Base-by-base conservation (phyloP, 2,888 invertebrate genomes). In the Epinotia brunnichana region DNA sequence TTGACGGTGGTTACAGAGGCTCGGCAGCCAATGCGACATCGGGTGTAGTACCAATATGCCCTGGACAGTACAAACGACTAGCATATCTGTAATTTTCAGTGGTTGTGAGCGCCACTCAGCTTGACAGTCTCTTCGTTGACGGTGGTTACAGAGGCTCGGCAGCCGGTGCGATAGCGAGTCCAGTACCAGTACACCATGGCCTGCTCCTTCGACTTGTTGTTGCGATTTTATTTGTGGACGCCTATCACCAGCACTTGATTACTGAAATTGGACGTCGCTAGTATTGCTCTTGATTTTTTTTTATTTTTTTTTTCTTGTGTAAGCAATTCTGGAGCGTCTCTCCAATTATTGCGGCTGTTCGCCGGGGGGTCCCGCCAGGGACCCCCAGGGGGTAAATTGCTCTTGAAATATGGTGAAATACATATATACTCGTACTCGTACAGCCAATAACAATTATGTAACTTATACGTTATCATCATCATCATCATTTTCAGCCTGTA, bases 201-300 rank as follows among this genome's bases (percentile, higher is more conserved):
- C 17, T 48, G 48, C 9, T 53, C 59, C 19, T 44, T 60, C 15
- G 59, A 60, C 51, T 53, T 61, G 35, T 51, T 69, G 39, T 61
- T 69, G 10, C 17, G 35, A 21, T 72, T 72, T 15, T 41, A 67
- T 21, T 53, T 21, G 17, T 67, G 17, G 10, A 61, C 54, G 2
- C 54, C 39, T 21, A 60, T 10, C 7, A 63, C 24, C 41, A 74
- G 41, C 44, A 71, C 63, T 2, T 68, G 70, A 10, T 71, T 74
- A 2, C 74, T 71, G 5, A 53, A 51, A 24, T 48, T 41, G 2
- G 74, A 71, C 35, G 21, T 56, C n/a, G 35, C 17, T 54, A 70
- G 70, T 44, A 39, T 24, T 44, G 39, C 44, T 24, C 54, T 44
- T 59, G 59, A 44, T n/a, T n/a, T n/a, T n/a, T n/a, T n/a, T n/a